Evolutionary conservation across 2,888 invertebrate genomes (phyloP), one percentile per base, ranked within the genome.

Genomic region (Drosophila borealis): DNA sequence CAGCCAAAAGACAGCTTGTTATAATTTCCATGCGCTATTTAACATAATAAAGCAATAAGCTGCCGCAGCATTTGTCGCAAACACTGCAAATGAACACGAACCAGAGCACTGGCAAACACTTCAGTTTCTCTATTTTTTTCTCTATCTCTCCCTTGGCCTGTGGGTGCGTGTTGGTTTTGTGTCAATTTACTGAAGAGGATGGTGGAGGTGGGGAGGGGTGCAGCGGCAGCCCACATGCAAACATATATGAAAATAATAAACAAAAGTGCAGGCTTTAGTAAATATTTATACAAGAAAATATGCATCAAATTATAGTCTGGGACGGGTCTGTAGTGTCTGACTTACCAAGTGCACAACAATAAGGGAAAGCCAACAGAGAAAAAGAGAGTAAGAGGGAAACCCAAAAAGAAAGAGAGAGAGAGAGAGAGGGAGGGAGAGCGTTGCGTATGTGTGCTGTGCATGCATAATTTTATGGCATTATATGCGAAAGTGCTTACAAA

Each of bases 1-100:
- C 70, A 79, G 55, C 57, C 56, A 76, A 85, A 71, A 86, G 80
- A 48, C 74, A 69, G 72, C 80, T 72, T 83, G 81, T 68, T 70
- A 83, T 78, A 75, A 84, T 87, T 84, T 84, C 78, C 81, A 87
- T 87, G 88, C 85, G 84, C 82, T 83, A 81, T 83, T 83, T 87
- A 83, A 83, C 84, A 83, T 84, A 83, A 83, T 84, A 80, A 81
- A 78, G 88, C 81, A 85, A 84, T 83, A 87, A 87, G 70, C 84
- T 69, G 84, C 65, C 78, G 73, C 72, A 73, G 53, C 67, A 67
- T 64, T 61, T 65, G 63, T 63, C 65, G 56, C 29, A 48, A 51
- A 45, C 25, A 44, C 55, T 41, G 34, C 41, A 55, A 56, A 39
- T 49, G 14, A 36, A 46, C 21, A 39, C 44, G 55, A 50, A 59